A percentile compares a stretch with the other conserved stretches of the same genome.
Conservation (phyloP, 2,888 invertebrate genomes). For the Melinopterus prodromus region DNA sequence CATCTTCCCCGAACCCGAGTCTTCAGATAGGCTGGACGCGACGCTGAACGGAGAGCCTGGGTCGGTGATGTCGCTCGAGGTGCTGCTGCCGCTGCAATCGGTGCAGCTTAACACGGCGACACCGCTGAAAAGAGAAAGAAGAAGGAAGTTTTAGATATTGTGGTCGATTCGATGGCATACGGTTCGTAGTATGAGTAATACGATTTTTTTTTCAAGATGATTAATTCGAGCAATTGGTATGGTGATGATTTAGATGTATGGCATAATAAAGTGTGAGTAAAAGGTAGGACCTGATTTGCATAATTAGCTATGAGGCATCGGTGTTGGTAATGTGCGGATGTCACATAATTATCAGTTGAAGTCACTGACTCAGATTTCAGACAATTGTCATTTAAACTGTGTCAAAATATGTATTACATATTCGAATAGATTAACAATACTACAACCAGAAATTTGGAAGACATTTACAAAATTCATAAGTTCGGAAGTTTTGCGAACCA, state of each 20-base stretch:
- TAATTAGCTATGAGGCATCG: neutral
- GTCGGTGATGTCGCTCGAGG: constrained; percentile 83
- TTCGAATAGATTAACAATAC: too few relatives aligned
- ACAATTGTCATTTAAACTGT: too few relatives aligned
- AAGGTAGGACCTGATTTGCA: neutral
- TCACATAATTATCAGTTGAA: too few relatives aligned
- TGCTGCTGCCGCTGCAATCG: constrained; percentile 70
- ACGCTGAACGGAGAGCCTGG: constrained; percentile 86
- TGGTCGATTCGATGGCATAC: neutral
- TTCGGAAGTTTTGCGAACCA: too few relatives aligned
- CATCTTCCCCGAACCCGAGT: constrained; percentile 56
- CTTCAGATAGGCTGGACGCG: constrained; percentile 63
- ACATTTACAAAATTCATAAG: too few relatives aligned
- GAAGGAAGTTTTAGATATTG: neutral
- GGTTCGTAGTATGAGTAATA: neutral
- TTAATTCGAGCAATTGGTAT: neutral
- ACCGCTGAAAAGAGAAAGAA: constrained; percentile 69
- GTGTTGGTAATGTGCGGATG: neutral
- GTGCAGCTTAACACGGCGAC: constrained; percentile 82
- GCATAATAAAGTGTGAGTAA: neutral
- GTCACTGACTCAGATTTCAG: too few relatives aligned
- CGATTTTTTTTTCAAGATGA: neutral
- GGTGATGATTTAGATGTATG: neutral
- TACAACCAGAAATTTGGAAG: too few relatives aligned
- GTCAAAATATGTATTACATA: too few relatives aligned